Evolutionary conservation across 2,797 vertebrate species (phyloP), one percentile per base, ranked within the genome.

Genomic region (Lagorchestes hirsutus): DNA sequence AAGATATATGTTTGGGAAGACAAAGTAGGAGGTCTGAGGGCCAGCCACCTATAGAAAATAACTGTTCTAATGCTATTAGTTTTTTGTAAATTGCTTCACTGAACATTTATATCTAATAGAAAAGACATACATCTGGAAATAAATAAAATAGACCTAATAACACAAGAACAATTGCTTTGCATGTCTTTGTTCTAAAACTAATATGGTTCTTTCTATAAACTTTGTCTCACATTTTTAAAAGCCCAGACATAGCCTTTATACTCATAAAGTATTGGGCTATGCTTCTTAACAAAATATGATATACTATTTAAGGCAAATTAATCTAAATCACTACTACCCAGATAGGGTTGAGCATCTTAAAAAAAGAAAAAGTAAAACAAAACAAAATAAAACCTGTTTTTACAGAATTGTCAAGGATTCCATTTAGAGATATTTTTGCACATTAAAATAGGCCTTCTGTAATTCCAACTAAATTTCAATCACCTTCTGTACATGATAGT

Each of bases 61-160:
- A 58, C 93, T 92, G 95, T 96, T 96, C 96, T 96, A 97, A 96
- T 57, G 62, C 94, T 96, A 82, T 95, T 82, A 97, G 13, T 67
- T 95, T 96, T 96, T 96, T 94, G 90, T 92, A 95, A 95, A 67
- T 67, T 67, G 90, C 82, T 94, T 96, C 93, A 91, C 90, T 93
- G 95, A 95, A 96, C 92, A 97, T 97, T 97, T 97, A 94, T 96
- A 93, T 29, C 87, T 90, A 96, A 97, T 92, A 96, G 93, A 95
- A 1, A 54, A 62, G 94, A 54, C 90, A 96, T 97, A 96, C 97
- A 96, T 97, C 92, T 93, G 74, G 56, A 94, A 97, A 97, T 96
- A 95, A 96, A 96, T 97, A 96, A 97, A 97, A 96, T 56, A 95
- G 93, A 93, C 67, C 58, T 95, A 55, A 95, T 91, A 92, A 96